These are phyloP conservation scores for Linnaemya tessellans DNA, from an alignment of 2,888 invertebrate genomes.

Conservation along the genomic window DNA sequence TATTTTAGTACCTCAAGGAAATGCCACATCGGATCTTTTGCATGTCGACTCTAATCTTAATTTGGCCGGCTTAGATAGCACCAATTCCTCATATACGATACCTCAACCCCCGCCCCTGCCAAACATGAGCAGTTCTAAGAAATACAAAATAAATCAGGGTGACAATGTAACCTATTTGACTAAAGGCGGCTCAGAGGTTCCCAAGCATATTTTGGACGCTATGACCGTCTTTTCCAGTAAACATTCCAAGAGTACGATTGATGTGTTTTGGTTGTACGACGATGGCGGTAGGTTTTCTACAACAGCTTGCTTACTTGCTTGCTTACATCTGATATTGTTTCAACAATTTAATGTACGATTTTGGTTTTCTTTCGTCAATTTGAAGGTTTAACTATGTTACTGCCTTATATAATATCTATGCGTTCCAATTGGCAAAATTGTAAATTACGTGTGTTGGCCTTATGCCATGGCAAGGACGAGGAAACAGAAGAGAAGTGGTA, in stretches of 20 bases:
- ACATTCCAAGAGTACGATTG: conserved; percentile 91
- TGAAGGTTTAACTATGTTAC: conserved; percentile 88
- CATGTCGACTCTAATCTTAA: conserved; percentile 90
- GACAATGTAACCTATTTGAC: conserved; percentile 85
- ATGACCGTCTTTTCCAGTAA: conserved; percentile 91
- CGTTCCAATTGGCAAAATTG: conserved; percentile 91
- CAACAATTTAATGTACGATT: too few relatives aligned
- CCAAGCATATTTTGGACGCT: conserved; percentile 87
- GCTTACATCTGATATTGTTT: too few relatives aligned
- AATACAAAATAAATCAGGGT: conserved; percentile 78
- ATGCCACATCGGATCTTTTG: conserved; percentile 83
- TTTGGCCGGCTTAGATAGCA: conserved; percentile 84
- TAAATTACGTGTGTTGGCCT: conserved; percentile 91
- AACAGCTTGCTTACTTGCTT: neutral
- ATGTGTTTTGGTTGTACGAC: conserved; percentile 99
- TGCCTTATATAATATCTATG: conserved; percentile 93
- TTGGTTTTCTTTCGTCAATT: neutral
- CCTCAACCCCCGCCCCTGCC: conserved; percentile 81
- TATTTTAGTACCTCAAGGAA: conserved; percentile 77
- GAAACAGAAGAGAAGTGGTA: conserved; percentile 94
- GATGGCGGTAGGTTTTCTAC: conserved; percentile 87
- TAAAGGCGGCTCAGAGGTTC: conserved; percentile 86
- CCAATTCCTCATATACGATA: conserved; percentile 78
- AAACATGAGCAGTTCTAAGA: conserved; percentile 77
- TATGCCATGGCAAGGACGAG: conserved; percentile 91